These are phyloP conservation scores for Mantis religiosa DNA, from an alignment of 2,888 invertebrate genomes.

Conservation along the genomic window DNA sequence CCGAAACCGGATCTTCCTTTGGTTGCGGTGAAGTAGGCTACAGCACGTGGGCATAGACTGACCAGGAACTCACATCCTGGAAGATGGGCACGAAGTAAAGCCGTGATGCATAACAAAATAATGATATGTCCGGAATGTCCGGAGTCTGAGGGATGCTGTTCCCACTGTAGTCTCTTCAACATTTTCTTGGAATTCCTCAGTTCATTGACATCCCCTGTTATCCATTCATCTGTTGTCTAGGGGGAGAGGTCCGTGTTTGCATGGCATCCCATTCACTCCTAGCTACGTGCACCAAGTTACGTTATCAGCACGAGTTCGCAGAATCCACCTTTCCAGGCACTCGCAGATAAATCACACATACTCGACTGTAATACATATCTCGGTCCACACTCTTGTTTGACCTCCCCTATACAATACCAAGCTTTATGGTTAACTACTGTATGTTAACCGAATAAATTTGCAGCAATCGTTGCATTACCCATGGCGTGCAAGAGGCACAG, in stretches of 20 bases:
- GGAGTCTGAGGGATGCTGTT: neutral
- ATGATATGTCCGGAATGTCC: neutral
- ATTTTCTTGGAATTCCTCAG: neutral
- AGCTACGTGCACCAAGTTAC: neutral
- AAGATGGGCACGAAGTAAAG: neutral
- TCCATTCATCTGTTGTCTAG: neutral
- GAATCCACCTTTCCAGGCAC: neutral
- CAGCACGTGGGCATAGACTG: neutral
- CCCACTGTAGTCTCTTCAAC: neutral
- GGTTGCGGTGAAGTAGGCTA: no score
- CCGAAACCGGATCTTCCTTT: no score
- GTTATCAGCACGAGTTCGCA: neutral
- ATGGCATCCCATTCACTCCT: neutral
- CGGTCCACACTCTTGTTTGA: no score
- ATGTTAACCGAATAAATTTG: no score
- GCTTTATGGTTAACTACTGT: no score
- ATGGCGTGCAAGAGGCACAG: no score
- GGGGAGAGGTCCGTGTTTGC: no score
- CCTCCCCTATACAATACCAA: no score
- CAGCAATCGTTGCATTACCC: no score
- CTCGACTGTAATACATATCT: neutral
- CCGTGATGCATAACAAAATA: neutral
- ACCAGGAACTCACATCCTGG: neutral
- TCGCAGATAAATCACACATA: neutral
- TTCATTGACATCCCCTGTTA: neutral